Conservation (phyloP, 2,113 vertebrate species). For the Rafetus swinhoei region DNA sequence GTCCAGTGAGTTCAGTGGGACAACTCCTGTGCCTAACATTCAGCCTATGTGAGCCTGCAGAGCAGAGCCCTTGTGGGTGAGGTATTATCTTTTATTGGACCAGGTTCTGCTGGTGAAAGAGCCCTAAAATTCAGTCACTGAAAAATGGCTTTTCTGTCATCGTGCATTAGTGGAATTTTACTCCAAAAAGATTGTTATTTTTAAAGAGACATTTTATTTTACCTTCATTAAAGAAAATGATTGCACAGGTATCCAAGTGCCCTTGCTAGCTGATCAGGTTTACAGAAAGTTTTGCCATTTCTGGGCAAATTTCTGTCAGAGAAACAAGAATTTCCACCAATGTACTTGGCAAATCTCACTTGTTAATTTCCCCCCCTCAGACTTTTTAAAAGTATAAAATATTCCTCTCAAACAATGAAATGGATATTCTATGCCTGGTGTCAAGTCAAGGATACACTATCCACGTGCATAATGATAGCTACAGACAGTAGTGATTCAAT, state of each 20-base stretch:
- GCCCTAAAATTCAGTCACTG: too few species aligned
- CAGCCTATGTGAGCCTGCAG: neutral
- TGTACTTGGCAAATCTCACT: neutral
- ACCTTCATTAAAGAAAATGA: neutral
- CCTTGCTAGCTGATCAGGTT: neutral
- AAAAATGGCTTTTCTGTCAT: neutral
- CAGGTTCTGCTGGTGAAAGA: neutral
- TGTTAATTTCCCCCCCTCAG: neutral
- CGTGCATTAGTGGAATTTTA: neutral
- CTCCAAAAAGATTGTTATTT: neutral
- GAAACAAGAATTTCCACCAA: neutral
- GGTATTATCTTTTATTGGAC: neutral
- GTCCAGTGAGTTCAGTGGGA: neutral
- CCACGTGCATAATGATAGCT: constrained; percentile 24
- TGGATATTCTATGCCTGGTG: neutral
- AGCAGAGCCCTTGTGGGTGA: neutral
- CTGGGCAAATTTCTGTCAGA: neutral
- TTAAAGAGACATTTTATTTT: neutral
- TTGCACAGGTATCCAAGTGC: neutral
- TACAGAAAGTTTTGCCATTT: neutral
- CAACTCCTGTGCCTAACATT: neutral
- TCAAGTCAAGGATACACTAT: constrained; percentile 41
- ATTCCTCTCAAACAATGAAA: constrained; percentile 12
- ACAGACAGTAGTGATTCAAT: constrained; percentile 39
- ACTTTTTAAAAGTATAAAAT: neutral